These are phyloP conservation scores for Drosophila prostipennis DNA, from an alignment of 2,888 invertebrate genomes.

Conservation along the genomic window DNA sequence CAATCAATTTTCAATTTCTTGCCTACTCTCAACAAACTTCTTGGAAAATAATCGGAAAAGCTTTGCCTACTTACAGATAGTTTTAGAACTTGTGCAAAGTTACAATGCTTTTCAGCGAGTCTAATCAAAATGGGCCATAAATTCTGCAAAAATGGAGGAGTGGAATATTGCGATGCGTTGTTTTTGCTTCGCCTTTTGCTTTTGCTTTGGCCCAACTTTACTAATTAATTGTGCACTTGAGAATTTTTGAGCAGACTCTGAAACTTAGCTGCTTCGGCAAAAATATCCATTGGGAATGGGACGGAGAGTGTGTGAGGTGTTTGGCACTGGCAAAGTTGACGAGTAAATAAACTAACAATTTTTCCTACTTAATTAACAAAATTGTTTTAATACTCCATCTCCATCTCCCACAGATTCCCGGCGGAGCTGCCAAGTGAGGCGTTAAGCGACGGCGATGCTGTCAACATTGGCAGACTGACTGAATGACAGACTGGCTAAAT, in stretches of 20 bases:
- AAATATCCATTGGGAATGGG: conserved; percentile 42
- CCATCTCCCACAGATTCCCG: conserved; percentile 1
- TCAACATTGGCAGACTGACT: conserved; percentile 55
- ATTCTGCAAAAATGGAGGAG: conserved; percentile 43
- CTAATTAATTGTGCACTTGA: conserved; percentile 78
- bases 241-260: conserved; percentile 72
- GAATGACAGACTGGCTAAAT: conserved; percentile 58
- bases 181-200: conserved; percentile 23
- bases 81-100: conserved; percentile 33
- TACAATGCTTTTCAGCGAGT: conserved; percentile 36
- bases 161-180: conserved; percentile 43
- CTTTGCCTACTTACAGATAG: conserved; percentile 53
- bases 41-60: conserved; percentile 41
- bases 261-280: conserved; percentile 57
- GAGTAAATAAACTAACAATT: conserved; percentile 79
- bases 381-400: conserved; percentile 76
- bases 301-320: conserved; percentile 44
- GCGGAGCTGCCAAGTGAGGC: conserved; percentile 63
- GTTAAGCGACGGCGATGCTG: conserved; percentile 43
- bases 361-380: conserved; percentile 79
- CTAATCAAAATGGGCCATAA: conserved; percentile 70
- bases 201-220: conserved; percentile 60
- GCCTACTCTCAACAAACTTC: conserved; percentile 22
- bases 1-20: conserved; percentile 72
- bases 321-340: conserved; percentile 70